Percentiles rank a stretch among this genome's conserved stretches.
Conservation (phyloP, 1,140 invertebrate species). For the Eubasilissa regina region DNA sequence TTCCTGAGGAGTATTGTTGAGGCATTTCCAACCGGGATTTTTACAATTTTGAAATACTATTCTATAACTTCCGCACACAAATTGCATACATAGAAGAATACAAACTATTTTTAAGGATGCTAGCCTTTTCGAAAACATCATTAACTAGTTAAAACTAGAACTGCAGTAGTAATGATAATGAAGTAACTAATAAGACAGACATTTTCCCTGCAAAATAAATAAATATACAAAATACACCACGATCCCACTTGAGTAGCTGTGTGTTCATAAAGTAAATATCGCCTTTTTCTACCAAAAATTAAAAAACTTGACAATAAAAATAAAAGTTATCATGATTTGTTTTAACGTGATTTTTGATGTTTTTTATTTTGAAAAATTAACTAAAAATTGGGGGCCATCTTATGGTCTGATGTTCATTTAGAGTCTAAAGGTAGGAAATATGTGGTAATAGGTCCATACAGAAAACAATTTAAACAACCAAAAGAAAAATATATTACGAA, state of each 20-base stretch:
- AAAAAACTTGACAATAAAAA: too few species aligned
- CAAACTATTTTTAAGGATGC: neutral
- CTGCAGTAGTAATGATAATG: neutral
- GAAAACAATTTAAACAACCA: too few species aligned
- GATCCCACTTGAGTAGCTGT: neutral
- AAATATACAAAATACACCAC: neutral
- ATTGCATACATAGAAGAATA: neutral
- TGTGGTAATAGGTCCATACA: too few species aligned
- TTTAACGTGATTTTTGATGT: too few species aligned
- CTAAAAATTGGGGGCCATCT: too few species aligned
- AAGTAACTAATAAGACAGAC: neutral
- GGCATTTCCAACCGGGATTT: conserved; percentile 65
- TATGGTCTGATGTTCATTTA: too few species aligned
- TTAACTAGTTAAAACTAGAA: neutral
- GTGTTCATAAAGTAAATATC: neutral
- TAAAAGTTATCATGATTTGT: too few species aligned
- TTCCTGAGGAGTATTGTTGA: conserved; percentile 63
- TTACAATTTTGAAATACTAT: conserved; percentile 68
- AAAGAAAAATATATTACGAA: too few species aligned
- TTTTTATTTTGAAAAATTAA: too few species aligned
- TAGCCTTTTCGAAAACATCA: neutral
- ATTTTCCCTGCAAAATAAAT: neutral
- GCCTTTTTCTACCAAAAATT: too few species aligned
- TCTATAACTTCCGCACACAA: conserved; percentile 56
- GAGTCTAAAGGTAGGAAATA: too few species aligned